Conservation (phyloP, 1,140 invertebrate species). For the Eriocheir sinensis region DNA sequence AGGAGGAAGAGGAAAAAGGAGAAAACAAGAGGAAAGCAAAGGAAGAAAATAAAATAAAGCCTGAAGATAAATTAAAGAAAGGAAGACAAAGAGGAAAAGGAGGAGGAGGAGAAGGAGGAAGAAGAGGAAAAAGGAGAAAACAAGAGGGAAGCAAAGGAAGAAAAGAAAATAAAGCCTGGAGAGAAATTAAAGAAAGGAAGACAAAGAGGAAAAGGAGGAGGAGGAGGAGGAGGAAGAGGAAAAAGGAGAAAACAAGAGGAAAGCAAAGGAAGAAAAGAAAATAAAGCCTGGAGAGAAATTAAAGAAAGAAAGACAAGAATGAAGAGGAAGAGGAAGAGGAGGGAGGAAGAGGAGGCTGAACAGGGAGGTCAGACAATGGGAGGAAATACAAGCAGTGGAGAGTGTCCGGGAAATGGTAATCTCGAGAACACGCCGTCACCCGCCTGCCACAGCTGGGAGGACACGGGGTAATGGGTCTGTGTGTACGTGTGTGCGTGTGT, state of each 20-base stretch:
- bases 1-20: neutral
- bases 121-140: neutral
- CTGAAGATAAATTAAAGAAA: too few species aligned
- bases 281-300: too few species aligned
- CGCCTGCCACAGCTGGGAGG: neutral
- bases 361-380: neutral
- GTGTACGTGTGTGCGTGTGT: too few species aligned
- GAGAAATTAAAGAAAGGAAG: neutral
- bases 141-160: neutral
- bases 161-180: neutral
- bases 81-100: too few species aligned
- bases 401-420: neutral
- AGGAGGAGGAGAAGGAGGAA: neutral
- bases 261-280: neutral
- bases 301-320: too few species aligned
- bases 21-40: neutral
- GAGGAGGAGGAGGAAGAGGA: neutral
- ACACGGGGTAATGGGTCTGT: neutral
- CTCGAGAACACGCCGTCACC: neutral
- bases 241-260: too few species aligned
- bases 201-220: neutral
- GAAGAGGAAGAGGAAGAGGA: neutral
- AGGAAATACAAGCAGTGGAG: neutral
- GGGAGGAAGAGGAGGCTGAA: neutral
- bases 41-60: too few species aligned